phyloP scores from a whole-genome alignment of 2,888 invertebrate genomes.

The Folsomia manolachei region DNA sequence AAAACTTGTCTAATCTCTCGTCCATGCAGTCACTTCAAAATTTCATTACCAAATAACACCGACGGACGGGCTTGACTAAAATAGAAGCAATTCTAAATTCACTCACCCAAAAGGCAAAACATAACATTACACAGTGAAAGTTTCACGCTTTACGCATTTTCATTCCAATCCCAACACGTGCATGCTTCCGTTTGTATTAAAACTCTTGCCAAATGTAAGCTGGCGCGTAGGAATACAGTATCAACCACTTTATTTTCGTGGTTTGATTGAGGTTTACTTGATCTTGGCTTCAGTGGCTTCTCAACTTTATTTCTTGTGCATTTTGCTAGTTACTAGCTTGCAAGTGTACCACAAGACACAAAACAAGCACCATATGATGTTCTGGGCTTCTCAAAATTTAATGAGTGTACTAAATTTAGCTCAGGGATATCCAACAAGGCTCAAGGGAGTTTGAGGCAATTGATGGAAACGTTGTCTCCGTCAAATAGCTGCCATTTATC shows the following conservation, averaged over 20 bases:
- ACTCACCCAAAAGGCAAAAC: too few species aligned
- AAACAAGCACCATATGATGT: too few species aligned
- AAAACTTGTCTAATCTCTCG: not conserved
- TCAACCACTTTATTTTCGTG: not conserved
- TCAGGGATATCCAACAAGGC: not conserved
- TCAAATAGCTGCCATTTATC: too few species aligned
- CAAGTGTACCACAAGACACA: not conserved
- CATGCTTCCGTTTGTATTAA: too few species aligned
- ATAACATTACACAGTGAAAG: too few species aligned
- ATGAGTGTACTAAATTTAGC: not conserved
- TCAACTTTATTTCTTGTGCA: not conserved
- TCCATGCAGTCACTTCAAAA: not conserved
- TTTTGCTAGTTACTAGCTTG: too few species aligned
- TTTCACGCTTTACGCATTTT: not conserved
- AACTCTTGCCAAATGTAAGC: not conserved
- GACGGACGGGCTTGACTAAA: too few species aligned
- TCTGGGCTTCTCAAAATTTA: not conserved
- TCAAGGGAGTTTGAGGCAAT: not conserved
- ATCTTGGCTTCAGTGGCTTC: too few species aligned
- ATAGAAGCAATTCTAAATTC: too few species aligned
- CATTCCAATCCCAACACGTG: not conserved
- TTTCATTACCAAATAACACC: not conserved
- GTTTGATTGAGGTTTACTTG: not conserved
- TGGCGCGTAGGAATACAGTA: not conserved
- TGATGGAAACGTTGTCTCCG: too few species aligned